Base-by-base conservation (phyloP, 2,797 vertebrate species). In the Pachyuromys duprasi region DNA sequence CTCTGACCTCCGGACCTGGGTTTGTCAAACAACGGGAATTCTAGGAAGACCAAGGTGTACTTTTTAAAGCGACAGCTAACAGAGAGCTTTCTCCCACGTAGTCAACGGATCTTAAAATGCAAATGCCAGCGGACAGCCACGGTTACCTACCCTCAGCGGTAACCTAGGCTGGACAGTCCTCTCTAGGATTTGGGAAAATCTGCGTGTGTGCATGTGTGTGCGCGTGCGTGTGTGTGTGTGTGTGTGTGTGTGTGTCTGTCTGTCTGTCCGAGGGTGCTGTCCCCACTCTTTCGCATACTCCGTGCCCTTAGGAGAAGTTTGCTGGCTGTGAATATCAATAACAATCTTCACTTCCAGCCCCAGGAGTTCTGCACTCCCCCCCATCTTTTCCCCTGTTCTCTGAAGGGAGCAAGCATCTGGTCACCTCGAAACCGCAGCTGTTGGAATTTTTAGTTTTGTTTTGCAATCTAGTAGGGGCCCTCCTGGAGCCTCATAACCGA, bases 401-500 rank as follows among this genome's bases (percentile, higher is more conserved):
- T 26, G 31, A 65, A 28, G 84, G 49, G 18, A 55, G 42, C 53
- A 60, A 91, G 89, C 70, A 39, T 86, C 90, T 90, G 93, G 22
- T 95, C 93, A 72, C 60, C 94, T 96, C 86, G 86, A 93, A 96
- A 94, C 55, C 39, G 20, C 75, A 87, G 95, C 81, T 93, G 31
- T n/a, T 17, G 70, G 90, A 93, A 92, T 94, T 95, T 49, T 86
- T 93, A 94, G 78, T 91, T 96, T 93, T 95, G 89, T 89, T 95
- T 95, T 78, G 91, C 95, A 93, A 82, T 89, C 89, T 90, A 95
- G 70, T 70, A 86, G 88, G 72, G 74, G 39, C 20, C 86, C 88
- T 95, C 94, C 84, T 74, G 90, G 90, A 97, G 78, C 84, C 93
- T 96, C 94, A 84, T 96, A 96, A 97, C 91, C 63, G 83, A 70